Percentiles rank a stretch among this genome's conserved stretches.
Evolutionary conservation across 2,797 vertebrate species (phyloP).

Genomic region (Chelidonichthys spinosus): DNA sequence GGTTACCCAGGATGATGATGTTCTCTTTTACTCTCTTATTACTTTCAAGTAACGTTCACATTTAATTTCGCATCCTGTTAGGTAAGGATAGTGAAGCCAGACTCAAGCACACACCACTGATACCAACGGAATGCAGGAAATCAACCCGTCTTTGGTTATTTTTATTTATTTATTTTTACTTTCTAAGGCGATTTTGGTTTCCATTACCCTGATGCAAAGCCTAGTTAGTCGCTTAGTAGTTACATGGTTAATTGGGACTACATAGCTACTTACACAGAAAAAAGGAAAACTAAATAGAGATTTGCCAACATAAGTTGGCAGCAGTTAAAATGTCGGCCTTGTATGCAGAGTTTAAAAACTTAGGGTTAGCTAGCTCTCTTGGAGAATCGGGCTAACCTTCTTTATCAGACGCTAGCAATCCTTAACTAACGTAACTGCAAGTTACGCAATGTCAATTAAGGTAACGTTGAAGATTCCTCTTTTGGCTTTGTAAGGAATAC

Average conservation of each 20-base stretch:
- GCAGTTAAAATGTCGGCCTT: constrained; percentile 58
- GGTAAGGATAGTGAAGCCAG: neutral
- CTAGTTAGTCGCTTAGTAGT: neutral
- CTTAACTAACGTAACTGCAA: neutral
- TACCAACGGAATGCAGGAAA: neutral
- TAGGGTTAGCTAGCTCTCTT: constrained; percentile 6
- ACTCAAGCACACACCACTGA: neutral
- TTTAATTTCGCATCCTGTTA: neutral
- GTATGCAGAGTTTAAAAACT: constrained; percentile 52
- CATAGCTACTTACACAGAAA: no score
- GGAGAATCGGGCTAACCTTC: constrained; percentile 18
- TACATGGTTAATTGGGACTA: neutral
- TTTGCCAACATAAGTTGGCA: constrained; percentile 27
- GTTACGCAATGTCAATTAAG: neutral
- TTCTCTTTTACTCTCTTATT: no score
- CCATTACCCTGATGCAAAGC: neutral
- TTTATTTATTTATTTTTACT: no score
- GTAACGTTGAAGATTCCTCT: neutral
- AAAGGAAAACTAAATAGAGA: no score
- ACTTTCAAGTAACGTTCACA: no score
- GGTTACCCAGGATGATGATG: neutral
- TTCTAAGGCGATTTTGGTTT: no score
- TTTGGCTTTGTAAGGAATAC: neutral
- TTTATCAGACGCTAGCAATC: neutral
- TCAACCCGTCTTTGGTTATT: constrained; percentile 13